A percentile compares a stretch with the other conserved stretches of the same genome.
Conservation (phyloP, 2,888 invertebrate genomes). For the Chesias legatella region DNA sequence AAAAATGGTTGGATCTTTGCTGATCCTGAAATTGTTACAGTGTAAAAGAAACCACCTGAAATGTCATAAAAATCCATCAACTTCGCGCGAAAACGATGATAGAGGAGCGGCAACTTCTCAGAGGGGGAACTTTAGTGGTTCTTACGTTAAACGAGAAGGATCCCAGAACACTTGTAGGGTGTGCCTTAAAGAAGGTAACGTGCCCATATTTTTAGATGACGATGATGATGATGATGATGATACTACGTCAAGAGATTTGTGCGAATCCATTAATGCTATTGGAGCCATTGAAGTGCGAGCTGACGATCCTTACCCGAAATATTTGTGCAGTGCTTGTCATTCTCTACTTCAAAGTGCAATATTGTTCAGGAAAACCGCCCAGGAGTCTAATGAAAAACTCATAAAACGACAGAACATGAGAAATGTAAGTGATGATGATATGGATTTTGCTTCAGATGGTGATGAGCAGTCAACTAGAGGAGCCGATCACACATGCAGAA, state of each 20-base stretch:
- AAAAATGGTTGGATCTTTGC: too few species aligned
- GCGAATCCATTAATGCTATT: conserved; percentile 44
- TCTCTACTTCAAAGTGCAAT: conserved; percentile 57
- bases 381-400: conserved; percentile 48
- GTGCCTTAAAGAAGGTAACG: conserved; percentile 58
- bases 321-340: conserved; percentile 54
- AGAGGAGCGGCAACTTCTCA: too few species aligned
- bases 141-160: not conserved
- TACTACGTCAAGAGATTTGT: conserved; percentile 45
- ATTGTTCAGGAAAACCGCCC: conserved; percentile 61
- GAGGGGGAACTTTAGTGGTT: too few species aligned
- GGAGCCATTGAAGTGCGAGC: conserved; percentile 46
- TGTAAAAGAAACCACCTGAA: too few species aligned
- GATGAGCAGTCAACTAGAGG: too few species aligned
- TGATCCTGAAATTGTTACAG: too few species aligned
- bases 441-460: too few species aligned
- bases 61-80: too few species aligned
- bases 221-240: too few species aligned
- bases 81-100: too few species aligned
- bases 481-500: conserved; percentile 41
- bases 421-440: too few species aligned
- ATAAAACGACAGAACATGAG: conserved; percentile 28
- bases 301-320: conserved; percentile 58
- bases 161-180: conserved; percentile 48
- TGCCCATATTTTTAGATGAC: conserved; percentile 54